phyloP scores from a whole-genome alignment of 2,113 vertebrate genomes.

The Toxotes chatareus region DNA sequence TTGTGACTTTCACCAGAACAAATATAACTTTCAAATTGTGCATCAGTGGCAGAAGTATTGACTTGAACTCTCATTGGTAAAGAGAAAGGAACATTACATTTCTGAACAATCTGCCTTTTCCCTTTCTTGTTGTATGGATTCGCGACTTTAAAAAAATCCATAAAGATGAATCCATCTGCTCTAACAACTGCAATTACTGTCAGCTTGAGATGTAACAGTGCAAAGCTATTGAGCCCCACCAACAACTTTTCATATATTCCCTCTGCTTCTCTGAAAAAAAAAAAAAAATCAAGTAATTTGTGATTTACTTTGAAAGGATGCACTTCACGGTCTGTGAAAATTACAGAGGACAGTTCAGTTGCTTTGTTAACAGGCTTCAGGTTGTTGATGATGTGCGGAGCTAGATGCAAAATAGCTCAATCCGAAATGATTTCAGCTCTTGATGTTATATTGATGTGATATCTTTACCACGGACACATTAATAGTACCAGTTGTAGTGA shows the following conservation, averaged over 20 bases:
- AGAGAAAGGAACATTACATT: conserved; percentile 29
- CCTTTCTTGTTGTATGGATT: conserved; percentile 32
- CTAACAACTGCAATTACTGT: conserved; percentile 65
- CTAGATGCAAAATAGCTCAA: background rate
- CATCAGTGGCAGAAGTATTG: conserved; percentile 13
- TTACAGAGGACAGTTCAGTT: conserved; percentile 3
- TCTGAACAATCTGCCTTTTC: conserved; percentile 24
- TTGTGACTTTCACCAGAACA: background rate
- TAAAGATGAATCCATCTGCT: conserved; percentile 49
- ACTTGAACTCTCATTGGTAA: conserved; percentile 31
- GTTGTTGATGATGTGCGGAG: background rate
- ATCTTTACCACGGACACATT: background rate
- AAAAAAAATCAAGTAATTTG: background rate
- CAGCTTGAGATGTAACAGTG: conserved; percentile 41
- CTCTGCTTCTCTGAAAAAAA: conserved; percentile 19
- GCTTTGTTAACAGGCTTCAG: conserved; percentile 1
- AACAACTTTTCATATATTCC: conserved; percentile 14
- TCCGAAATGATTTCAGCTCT: conserved; percentile 6
- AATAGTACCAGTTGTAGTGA: background rate
- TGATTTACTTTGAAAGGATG: conserved; percentile 31
- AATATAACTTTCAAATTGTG: conserved; percentile 31
- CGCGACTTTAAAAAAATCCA: conserved; percentile 38
- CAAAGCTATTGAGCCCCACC: conserved; percentile 10
- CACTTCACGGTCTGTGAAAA: conserved; percentile 27
- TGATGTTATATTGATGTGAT: background rate